Conservation (phyloP, 2,797 vertebrate genomes). For the Fistularia tabacaria region DNA sequence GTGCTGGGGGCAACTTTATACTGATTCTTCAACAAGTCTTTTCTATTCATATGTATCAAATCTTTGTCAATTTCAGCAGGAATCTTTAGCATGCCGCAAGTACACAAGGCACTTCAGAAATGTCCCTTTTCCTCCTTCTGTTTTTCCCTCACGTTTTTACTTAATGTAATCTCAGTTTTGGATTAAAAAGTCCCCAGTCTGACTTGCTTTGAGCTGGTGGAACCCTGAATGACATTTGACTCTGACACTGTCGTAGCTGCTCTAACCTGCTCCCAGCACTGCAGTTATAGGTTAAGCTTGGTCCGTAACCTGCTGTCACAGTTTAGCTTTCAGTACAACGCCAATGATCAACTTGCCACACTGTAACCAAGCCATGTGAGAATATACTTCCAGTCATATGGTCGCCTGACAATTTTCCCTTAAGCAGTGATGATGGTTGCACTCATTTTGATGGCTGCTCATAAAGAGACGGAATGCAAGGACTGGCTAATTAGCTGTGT, state of each 20-base stretch:
- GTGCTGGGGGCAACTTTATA: too few relatives aligned
- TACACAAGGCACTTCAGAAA: too few relatives aligned
- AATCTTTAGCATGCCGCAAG: too few relatives aligned
- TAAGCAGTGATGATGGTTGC: conserved; percentile 57
- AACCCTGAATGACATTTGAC: not conserved
- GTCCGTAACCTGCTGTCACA: conserved; percentile 33
- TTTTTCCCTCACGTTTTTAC: too few relatives aligned
- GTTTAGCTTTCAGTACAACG: conserved; percentile 16
- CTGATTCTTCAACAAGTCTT: too few relatives aligned
- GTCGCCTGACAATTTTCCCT: conserved; percentile 19
- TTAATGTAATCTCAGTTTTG: too few relatives aligned
- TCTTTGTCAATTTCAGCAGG: too few relatives aligned
- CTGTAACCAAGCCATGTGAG: not conserved
- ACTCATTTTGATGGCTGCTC: conserved; percentile 61
- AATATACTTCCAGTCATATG: conserved; percentile 5
- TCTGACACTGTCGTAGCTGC: conserved; percentile 21
- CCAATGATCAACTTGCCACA: conserved; percentile 14
- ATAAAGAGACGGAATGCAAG: conserved; percentile 53
- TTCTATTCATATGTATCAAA: too few relatives aligned
- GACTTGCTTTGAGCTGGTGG: too few relatives aligned
- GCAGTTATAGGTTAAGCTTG: conserved; percentile 16
- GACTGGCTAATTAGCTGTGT: conserved; percentile 57
- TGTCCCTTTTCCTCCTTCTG: too few relatives aligned
- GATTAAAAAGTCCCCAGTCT: too few relatives aligned
- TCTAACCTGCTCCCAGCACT: conserved; percentile 36